Base-by-base conservation (phyloP, 2,888 invertebrate genomes). In the Tortrix viridana region DNA sequence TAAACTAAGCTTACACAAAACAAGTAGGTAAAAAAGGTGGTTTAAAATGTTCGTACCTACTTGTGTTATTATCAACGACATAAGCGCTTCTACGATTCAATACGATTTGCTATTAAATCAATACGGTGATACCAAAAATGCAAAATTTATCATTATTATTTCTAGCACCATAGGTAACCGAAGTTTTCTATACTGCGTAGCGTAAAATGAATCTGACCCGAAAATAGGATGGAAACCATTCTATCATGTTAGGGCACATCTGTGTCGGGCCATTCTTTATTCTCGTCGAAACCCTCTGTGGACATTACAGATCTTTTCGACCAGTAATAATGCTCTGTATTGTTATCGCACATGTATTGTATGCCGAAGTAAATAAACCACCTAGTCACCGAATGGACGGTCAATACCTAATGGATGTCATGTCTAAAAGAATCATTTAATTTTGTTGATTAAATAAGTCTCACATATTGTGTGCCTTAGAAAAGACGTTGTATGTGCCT, bases 161-260 rank as follows among this genome's bases (percentile, higher is more conserved):
- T 49, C 18, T 19, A 2, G 6, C 7, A 20, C 20, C 38, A 20
- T 6, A 20, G 50, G 52, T 52, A 37, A 14, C 37, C 19, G 5
- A 38, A n/a, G 38, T 32, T 58, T 23, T n/a, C 23, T 19, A 48
- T 48, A 47, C 47, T 3, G n/a, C n/a, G n/a, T n/a, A 48, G 22
- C 22, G 48, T 47, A 43, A 53, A 68, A 68, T 67, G 71, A 67
- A 68, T 64, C 66, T 68, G 70, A 70, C 69, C 67, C 56, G 56
- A 52, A 61, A 67, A 72, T 68, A 48, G 56, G 50, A 41, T 60
- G 64, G 72, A 69, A 72, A 67, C 69, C 71, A 72, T 75, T 69
- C 64, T 64, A 70, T 69, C 69, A 66, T 68, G 69, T 70, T 65
- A 69, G 65, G 66, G 65, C 64, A 70, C 72, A 75, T 70, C 72